Evolutionary conservation across 2,797 vertebrate genomes (phyloP).

Genomic region (Chrysocyon brachyurus): DNA sequence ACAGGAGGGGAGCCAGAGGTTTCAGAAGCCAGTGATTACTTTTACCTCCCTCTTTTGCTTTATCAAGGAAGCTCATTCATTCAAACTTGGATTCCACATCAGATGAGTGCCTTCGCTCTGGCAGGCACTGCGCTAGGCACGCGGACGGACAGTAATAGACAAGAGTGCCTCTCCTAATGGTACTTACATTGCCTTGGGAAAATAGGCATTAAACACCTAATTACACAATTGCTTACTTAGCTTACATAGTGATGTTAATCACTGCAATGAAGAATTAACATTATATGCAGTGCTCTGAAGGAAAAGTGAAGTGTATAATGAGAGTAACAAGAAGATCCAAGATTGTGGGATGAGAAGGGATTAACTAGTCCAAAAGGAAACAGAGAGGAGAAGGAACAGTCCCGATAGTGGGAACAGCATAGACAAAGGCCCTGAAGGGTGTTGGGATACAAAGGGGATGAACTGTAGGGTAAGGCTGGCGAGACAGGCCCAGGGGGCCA

Average conservation of each 20-base stretch:
- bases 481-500: background rate
- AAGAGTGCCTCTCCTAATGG: background rate
- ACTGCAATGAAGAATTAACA: background rate
- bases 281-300: background rate
- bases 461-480: too few species aligned
- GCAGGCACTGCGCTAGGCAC: background rate
- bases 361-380: background rate
- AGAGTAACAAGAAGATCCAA: background rate
- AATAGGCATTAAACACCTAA: background rate
- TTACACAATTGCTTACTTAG: background rate
- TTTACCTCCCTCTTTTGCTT: background rate
- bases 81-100: background rate
- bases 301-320: background rate
- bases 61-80: background rate
- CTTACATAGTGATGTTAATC: background rate
- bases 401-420: background rate
- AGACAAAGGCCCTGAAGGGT: background rate
- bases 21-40: background rate
- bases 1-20: background rate
- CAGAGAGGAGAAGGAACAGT: background rate
- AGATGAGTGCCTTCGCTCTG: background rate
- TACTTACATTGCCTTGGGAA: background rate
- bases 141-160: background rate
- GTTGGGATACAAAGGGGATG: background rate
- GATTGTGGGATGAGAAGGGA: background rate